Percentiles rank a stretch among this genome's conserved stretches.
Conservation (phyloP, 2,113 vertebrate species). For the Rhinolophus sinicus region DNA sequence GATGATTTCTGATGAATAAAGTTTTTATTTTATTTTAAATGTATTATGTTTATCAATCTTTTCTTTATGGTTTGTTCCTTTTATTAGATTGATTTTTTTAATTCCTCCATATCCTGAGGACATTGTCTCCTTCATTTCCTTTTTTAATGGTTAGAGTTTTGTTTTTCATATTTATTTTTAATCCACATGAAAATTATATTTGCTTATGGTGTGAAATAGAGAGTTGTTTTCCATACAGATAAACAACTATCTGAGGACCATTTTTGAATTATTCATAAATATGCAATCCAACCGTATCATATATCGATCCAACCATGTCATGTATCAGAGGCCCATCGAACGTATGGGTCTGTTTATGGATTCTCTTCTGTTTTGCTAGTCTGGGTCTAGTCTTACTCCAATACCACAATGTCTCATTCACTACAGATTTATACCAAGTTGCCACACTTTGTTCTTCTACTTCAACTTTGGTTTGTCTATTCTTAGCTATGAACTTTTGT, state of each 20-base stretch:
- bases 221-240: background rate
- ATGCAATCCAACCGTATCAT: too few relatives aligned
- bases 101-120: background rate
- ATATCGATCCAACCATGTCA: too few relatives aligned
- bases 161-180: background rate
- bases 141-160: background rate
- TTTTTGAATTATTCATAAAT: background rate
- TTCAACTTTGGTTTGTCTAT: background rate
- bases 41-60: background rate
- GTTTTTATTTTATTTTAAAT: background rate
- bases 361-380: background rate
- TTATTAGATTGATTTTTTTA: background rate
- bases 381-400: background rate
- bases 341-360: background rate
- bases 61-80: background rate
- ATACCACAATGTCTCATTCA: background rate
- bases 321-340: too few relatives aligned
- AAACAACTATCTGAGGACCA: background rate
- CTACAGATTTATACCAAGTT: background rate
- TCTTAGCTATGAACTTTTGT: background rate
- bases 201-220: background rate
- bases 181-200: background rate
- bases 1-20: background rate
- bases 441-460: background rate
- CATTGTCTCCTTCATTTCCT: background rate